These are phyloP conservation scores for Nanorana parkeri DNA, from an alignment of 2,113 vertebrate genomes.

Conservation along the genomic window DNA sequence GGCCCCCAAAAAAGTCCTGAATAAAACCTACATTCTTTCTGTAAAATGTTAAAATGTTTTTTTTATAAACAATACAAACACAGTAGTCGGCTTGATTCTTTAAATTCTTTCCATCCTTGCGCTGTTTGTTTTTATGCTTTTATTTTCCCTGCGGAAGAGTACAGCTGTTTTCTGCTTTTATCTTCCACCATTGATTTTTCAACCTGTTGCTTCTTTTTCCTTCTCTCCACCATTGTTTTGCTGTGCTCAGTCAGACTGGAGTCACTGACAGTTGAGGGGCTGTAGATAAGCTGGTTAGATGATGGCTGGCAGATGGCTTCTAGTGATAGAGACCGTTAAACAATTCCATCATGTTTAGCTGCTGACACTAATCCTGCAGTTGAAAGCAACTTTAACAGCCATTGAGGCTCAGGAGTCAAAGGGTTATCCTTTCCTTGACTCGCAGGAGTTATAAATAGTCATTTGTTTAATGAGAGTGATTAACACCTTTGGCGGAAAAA, in stretches of 20 bases:
- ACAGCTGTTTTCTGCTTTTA: slow-evolving; percentile 13
- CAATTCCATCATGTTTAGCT: slow-evolving; percentile 18
- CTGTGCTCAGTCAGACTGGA: not conserved
- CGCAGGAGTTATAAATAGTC: slow-evolving; percentile 10
- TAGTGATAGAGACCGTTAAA: not conserved
- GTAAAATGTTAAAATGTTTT: too few relatives aligned
- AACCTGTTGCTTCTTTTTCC: not conserved
- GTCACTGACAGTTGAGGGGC: slow-evolving; percentile 4
- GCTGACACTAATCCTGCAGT: slow-evolving; percentile 35
- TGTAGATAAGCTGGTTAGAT: slow-evolving; percentile 10
- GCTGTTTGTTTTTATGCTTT: not conserved
- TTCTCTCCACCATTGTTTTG: not conserved
- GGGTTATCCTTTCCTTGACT: slow-evolving; percentile 8
- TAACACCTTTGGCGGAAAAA: slow-evolving; percentile 19
- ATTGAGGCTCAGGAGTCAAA: not conserved
- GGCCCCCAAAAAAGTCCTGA: too few relatives aligned
- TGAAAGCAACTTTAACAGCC: slow-evolving; percentile 27
- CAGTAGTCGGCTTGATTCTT: not conserved
- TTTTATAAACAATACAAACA: too few relatives aligned
- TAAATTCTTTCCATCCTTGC: too few relatives aligned
- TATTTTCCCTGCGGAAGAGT: not conserved
- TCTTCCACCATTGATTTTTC: slow-evolving; percentile 5
- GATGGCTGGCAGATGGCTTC: not conserved
- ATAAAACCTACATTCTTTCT: too few relatives aligned
- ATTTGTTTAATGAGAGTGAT: slow-evolving; percentile 21